These are phyloP conservation scores for Drosophila elegans DNA, from an alignment of 1,140 invertebrate species.

Conservation along the genomic window DNA sequence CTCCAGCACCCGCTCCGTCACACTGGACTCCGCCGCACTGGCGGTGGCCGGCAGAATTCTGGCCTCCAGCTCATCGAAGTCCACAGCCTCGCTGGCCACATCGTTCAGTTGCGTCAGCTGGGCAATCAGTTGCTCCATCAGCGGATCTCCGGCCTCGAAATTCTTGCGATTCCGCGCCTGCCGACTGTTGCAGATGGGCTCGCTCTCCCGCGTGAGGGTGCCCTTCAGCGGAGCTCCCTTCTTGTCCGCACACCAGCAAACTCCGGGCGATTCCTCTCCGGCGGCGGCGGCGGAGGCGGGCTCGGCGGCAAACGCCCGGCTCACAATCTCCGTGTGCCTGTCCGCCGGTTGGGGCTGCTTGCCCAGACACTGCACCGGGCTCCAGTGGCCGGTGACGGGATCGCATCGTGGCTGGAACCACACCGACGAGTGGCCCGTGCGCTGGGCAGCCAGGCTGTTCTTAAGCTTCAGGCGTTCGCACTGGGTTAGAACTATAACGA, in stretches of 20 bases:
- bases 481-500: slow-evolving; percentile 88
- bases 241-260: slow-evolving; percentile 94
- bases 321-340: slow-evolving; percentile 53
- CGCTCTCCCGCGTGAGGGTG: slow-evolving; percentile 89
- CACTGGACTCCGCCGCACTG: slow-evolving; percentile 29
- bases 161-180: slow-evolving; percentile 88
- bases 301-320: slow-evolving; percentile 54
- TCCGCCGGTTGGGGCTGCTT: slow-evolving; percentile 67
- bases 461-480: slow-evolving; percentile 92
- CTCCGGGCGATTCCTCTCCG: slow-evolving; percentile 83
- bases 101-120: slow-evolving; percentile 87
- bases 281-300: slow-evolving; percentile 4
- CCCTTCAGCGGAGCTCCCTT: slow-evolving; percentile 92
- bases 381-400: slow-evolving; percentile 90
- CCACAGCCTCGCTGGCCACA: slow-evolving; percentile 85
- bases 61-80: slow-evolving; percentile 65
- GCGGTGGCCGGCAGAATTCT: slow-evolving; percentile 18
- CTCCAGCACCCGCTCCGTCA: slow-evolving; percentile 78
- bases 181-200: slow-evolving; percentile 91
- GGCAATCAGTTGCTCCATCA: slow-evolving; percentile 88
- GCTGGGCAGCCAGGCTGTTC: slow-evolving; percentile 89
- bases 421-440: slow-evolving; percentile 86
- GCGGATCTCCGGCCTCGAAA: slow-evolving; percentile 77
- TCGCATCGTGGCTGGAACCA: slow-evolving; percentile 91
- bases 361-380: slow-evolving; percentile 91